phyloP scores from a whole-genome alignment of 2,888 invertebrate genomes.

The Drosophila melanosoma region DNA sequence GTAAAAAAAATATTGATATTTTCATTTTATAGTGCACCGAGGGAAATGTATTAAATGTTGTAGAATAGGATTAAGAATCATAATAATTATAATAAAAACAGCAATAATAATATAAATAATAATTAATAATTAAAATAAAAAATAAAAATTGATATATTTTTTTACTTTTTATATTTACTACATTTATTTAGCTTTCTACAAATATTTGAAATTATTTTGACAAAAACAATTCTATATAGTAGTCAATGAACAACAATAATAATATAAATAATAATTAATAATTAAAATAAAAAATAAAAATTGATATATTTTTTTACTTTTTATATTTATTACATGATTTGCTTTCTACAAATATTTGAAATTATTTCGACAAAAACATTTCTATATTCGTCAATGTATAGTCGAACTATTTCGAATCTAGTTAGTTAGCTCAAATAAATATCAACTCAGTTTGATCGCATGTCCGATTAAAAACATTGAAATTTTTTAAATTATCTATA shows the following conservation, averaged over 20 bases:
- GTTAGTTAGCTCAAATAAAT: background rate
- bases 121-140: background rate
- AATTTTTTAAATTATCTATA: slow-evolving; percentile 4
- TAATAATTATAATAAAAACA: background rate
- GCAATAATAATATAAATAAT: background rate
- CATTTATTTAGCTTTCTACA: background rate
- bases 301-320: background rate
- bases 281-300: background rate
- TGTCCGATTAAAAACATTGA: background rate
- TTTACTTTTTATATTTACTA: background rate
- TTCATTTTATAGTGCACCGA: too few species aligned
- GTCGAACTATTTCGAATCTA: background rate
- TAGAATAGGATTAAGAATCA: background rate
- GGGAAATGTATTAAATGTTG: background rate
- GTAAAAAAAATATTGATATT: background rate
- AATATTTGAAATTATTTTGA: background rate
- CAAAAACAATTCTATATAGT: background rate
- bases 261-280: background rate
- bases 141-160: background rate
- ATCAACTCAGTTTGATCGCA: background rate
- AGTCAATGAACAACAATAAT: background rate
- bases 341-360: background rate
- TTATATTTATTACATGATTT: background rate
- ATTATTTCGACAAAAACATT: too few species aligned
- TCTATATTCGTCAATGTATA: background rate